Base-by-base conservation (phyloP, 2,113 vertebrate genomes). In the Hassar affinis region DNA sequence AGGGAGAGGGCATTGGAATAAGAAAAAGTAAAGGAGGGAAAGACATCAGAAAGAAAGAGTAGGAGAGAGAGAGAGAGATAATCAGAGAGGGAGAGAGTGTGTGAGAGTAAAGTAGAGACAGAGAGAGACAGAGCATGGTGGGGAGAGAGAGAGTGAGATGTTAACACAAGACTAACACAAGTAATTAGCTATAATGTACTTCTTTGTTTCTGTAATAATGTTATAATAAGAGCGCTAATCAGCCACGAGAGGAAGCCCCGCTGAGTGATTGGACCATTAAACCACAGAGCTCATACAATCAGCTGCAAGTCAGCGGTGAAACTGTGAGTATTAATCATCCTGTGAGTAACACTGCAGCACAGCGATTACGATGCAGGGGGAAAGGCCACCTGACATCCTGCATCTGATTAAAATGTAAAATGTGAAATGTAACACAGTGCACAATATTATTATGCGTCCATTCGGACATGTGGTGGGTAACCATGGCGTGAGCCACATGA, bases 181-280 rank as follows among this genome's bases (percentile, higher is more conserved):
- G 33, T 68, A 0, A 68, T 42, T 38, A 22, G 7, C 1, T n/a
- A 17, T 30, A 17, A 64, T 54, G 38, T 12, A 49, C 47, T 9
- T 64, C n/a, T 64, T 27, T 64, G 62, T 66, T 30, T 66, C 15
- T 66, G 64, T 66, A 17, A 68, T 38, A 7, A 3, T 2, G 17
- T 2, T 68, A 17, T 68, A 68, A 35, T 68, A 17, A 38, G 33
- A 22, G 64, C 11, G 25, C 57, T 68, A 86, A 83, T 86, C 85
- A 86, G 77, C 18, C 17, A n/a, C 81, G 52, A 83, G 62, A 83
- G 75, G 54, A 47, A 75, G 52, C n/a, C 20, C 74, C 68, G 56
- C 64, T 83, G 74, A 59, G 88, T 87, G 86, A 88, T 85, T 89
- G 86, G 83, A 76, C 72, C 47, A 74, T 79, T 42, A 54, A 62